phyloP scores from a whole-genome alignment of 2,888 invertebrate genomes.

The Acronicta psi region DNA sequence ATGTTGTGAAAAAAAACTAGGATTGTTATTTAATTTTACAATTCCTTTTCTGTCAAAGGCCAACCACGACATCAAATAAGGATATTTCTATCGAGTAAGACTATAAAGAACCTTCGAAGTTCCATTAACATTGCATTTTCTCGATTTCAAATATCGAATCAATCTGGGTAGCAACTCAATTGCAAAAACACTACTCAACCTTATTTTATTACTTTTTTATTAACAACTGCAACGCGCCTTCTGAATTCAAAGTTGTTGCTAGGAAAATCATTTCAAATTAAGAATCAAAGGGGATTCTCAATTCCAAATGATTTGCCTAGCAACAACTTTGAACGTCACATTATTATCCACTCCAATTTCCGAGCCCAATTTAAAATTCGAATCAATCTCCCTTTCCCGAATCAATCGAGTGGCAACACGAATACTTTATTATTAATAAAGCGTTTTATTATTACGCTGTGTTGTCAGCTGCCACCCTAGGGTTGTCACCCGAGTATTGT shows the following conservation, averaged over 20 bases:
- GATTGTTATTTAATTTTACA: not conserved
- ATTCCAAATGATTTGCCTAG: conserved; percentile 19
- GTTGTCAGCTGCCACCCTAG: conserved; percentile 40
- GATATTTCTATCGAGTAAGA: not conserved
- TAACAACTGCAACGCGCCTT: no score
- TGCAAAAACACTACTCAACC: not conserved
- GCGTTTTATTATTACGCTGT: conserved; percentile 30
- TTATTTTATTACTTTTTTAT: no score
- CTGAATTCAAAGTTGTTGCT: no score
- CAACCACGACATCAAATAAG: not conserved
- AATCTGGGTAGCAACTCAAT: not conserved
- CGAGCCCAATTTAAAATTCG: conserved; percentile 30
- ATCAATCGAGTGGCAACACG: conserved; percentile 51
- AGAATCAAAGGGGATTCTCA: not conserved
- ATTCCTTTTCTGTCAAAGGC: not conserved
- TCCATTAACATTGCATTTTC: not conserved
- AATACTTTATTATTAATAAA: conserved; percentile 49
- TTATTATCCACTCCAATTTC: conserved; percentile 22
- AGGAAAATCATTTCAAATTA: no score
- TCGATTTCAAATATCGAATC: not conserved
- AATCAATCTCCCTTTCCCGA: conserved; percentile 43
- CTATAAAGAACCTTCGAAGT: conserved; percentile 3
- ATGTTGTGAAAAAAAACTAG: not conserved
- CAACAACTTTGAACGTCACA: conserved; percentile 27
- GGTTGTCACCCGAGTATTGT: conserved; percentile 38